Conservation (phyloP, 2,797 vertebrate genomes). For the Alfaro cultratus region DNA sequence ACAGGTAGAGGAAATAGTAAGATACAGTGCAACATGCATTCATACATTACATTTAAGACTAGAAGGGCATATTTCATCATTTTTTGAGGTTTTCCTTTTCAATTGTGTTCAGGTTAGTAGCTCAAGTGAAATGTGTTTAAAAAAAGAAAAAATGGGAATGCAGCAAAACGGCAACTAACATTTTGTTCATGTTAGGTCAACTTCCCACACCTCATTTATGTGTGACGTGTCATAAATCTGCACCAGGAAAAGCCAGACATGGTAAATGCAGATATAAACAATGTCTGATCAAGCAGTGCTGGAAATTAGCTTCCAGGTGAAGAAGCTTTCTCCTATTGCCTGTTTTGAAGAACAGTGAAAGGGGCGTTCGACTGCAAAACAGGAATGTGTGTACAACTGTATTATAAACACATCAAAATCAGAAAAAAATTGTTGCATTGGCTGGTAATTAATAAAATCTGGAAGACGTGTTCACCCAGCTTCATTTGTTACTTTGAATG, state of each 20-base stretch:
- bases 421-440: background rate
- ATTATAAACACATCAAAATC: background rate
- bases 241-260: too few relatives aligned
- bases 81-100: background rate
- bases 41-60: background rate
- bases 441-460: background rate
- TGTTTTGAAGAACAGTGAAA: background rate
- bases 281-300: too few relatives aligned
- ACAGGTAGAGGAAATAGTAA: conserved; percentile 49
- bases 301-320: background rate
- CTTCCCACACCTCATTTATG: too few relatives aligned
- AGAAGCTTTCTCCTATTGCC: background rate
- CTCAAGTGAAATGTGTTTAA: background rate
- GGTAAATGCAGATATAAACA: too few relatives aligned
- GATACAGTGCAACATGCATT: background rate
- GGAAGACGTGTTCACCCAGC: too few relatives aligned
- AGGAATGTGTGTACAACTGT: background rate
- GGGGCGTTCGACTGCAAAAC: background rate
- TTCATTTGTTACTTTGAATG: background rate
- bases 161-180: background rate
- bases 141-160: background rate
- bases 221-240: too few relatives aligned
- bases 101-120: background rate
- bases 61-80: background rate
- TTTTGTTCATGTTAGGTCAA: too few relatives aligned